Evolutionary conservation across 1,140 invertebrate species (phyloP).

Genomic region (Drosophila repletoides): DNA sequence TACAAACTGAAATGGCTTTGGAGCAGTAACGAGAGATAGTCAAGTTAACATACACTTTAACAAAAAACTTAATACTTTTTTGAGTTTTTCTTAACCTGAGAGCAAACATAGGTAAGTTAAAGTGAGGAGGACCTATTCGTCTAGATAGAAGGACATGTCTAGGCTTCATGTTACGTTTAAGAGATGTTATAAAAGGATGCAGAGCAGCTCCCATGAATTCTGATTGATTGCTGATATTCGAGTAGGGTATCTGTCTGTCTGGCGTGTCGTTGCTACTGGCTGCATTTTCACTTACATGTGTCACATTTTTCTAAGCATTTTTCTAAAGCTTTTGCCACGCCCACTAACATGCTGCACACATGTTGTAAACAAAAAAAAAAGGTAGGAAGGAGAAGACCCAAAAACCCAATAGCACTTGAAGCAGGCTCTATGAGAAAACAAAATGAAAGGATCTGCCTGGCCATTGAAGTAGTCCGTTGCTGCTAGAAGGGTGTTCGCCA

Average conservation of each 20-base stretch:
- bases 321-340: slow-evolving; percentile 26
- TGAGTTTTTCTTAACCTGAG: too few relatives aligned
- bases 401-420: slow-evolving; percentile 66
- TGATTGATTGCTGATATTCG: background rate
- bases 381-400: too few relatives aligned
- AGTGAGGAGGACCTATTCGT: too few relatives aligned
- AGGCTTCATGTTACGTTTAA: too few relatives aligned
- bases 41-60: too few relatives aligned
- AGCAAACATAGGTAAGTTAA: too few relatives aligned
- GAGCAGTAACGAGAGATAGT: too few relatives aligned
- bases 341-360: background rate
- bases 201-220: too few relatives aligned
- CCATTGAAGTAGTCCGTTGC: slow-evolving; percentile 28
- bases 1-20: too few relatives aligned
- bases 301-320: slow-evolving; percentile 22
- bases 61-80: too few relatives aligned
- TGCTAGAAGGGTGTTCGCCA: slow-evolving; percentile 13
- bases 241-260: background rate
- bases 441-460: slow-evolving; percentile 32
- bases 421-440: background rate
- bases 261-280: background rate
- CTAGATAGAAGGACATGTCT: too few relatives aligned
- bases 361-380: slow-evolving; percentile 37
- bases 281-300: slow-evolving; percentile 14
- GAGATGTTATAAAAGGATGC: too few relatives aligned